Percentiles rank a stretch among this genome's conserved stretches.
Evolutionary conservation across 2,797 vertebrate species (phyloP).

Genomic region (Nothura maculosa): DNA sequence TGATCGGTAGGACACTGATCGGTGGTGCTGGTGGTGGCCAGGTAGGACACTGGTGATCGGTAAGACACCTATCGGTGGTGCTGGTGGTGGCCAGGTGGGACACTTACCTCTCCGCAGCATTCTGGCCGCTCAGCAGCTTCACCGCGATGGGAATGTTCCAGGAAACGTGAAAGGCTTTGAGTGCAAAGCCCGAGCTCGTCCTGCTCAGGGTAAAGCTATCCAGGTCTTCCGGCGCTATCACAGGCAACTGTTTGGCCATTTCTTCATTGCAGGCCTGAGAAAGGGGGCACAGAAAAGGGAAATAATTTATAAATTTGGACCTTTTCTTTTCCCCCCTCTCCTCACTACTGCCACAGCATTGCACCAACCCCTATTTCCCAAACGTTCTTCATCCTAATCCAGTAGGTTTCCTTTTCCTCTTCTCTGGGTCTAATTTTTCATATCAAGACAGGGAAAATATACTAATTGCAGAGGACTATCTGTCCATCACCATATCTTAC

Average conservation of each 20-base stretch:
- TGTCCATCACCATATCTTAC: neutral
- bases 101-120: constrained; percentile 24
- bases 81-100: neutral
- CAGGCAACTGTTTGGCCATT: constrained; percentile 56
- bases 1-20: too few relatives aligned
- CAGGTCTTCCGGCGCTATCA: constrained; percentile 59
- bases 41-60: too few relatives aligned
- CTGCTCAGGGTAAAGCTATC: constrained; percentile 49
- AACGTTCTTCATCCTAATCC: neutral
- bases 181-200: constrained; percentile 40
- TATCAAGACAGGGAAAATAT: neutral
- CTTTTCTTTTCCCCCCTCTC: neutral
- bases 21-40: too few relatives aligned
- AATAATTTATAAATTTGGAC: too few relatives aligned
- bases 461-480: constrained; percentile 4
- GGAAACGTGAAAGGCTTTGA: constrained; percentile 63
- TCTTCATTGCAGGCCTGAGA: neutral
- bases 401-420: neutral
- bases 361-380: neutral
- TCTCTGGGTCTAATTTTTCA: neutral
- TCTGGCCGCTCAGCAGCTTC: constrained; percentile 60
- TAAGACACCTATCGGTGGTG: too few relatives aligned
- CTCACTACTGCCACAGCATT: neutral
- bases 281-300: too few relatives aligned
- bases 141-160: constrained; percentile 45